Base-by-base conservation (phyloP, 2,888 invertebrate genomes). In the Agrochola circellaris region DNA sequence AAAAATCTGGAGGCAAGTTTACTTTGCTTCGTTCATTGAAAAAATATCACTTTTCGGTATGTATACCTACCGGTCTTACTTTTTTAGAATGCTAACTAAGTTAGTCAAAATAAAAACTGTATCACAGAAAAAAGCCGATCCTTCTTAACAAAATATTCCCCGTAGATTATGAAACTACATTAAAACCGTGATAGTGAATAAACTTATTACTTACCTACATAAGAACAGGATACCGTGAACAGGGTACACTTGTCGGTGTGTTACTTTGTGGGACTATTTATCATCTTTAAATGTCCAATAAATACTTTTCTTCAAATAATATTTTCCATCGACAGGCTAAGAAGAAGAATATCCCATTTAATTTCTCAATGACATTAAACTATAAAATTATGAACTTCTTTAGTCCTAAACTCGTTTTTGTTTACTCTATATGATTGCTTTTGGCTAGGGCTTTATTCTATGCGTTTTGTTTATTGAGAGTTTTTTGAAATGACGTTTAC, bases 191-290 rank as follows among this genome's bases (percentile, higher is more conserved):
- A 42, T 58, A 17, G 51, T 68, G 48, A 2, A 65, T 62, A 67
- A 70, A 58, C 61, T 17, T 68, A 62, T 0, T 45, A 13, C 0
- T 2, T 62, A 13, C 0, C 1, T 62, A 76, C 67, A 42, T 58
- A 54, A 56, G 20, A 62, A 30, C 65, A 51, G 13, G 23, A 51
- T 48, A 58, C 34, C 8, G 51, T 34, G 34, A 34, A 34, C 30
- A 30, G 30, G 30, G 3, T 30, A 30, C 30, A 30, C 69, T 54
- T 65, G 60, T 75, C 26, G 23, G 17, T 38, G n/a, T 26, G 51
- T 42, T 68, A 77, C 70, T 78, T 75, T 51, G 70, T 78, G 79
- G 67, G 17, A 72, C 51, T 66, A 71, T 77, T 73, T 78, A 70
- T 69, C 61, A 69, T 66, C 61, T 23, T 51, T 67, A 80, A 34